phyloP scores from a whole-genome alignment of 2,888 invertebrate genomes.

The Cosmia trapezina region DNA sequence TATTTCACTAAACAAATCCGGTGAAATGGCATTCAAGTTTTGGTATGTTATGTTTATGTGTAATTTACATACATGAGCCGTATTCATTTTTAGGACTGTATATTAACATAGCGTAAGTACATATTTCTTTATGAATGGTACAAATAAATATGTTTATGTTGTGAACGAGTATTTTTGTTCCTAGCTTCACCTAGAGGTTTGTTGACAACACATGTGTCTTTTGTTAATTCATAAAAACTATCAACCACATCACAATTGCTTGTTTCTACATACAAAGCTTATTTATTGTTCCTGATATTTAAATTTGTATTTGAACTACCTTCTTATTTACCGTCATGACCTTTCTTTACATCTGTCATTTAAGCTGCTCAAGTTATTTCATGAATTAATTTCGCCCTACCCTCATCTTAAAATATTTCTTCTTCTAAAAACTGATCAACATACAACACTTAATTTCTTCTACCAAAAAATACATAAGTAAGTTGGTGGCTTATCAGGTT shows the following conservation, averaged over 20 bases:
- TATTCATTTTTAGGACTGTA: constrained; percentile 34
- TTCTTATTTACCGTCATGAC: neutral
- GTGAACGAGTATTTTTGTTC: constrained; percentile 23
- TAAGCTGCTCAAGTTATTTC: neutral
- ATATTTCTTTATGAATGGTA: constrained; percentile 31
- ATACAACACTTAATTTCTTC: constrained; percentile 18
- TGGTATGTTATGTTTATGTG: constrained; percentile 30
- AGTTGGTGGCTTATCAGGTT: constrained; percentile 33
- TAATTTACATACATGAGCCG: constrained; percentile 40
- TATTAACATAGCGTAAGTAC: constrained; percentile 23
- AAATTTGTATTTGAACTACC: neutral
- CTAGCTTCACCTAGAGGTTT: constrained; percentile 20
- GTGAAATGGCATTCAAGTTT: constrained; percentile 38
- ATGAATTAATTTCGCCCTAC: constrained; percentile 29
- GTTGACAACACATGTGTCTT: constrained; percentile 28
- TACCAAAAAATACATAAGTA: neutral
- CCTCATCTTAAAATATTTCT: constrained; percentile 23
- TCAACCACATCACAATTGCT: neutral
- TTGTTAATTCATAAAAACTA: constrained; percentile 11
- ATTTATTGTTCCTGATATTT: neutral
- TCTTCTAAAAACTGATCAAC: neutral
- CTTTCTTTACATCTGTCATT: neutral
- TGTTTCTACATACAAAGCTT: neutral
- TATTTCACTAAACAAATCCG: constrained; percentile 32
- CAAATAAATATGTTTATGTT: constrained; percentile 45